Evolutionary conservation across 2,113 vertebrate genomes (phyloP).

Genomic region (Notarius lentiginosus): DNA sequence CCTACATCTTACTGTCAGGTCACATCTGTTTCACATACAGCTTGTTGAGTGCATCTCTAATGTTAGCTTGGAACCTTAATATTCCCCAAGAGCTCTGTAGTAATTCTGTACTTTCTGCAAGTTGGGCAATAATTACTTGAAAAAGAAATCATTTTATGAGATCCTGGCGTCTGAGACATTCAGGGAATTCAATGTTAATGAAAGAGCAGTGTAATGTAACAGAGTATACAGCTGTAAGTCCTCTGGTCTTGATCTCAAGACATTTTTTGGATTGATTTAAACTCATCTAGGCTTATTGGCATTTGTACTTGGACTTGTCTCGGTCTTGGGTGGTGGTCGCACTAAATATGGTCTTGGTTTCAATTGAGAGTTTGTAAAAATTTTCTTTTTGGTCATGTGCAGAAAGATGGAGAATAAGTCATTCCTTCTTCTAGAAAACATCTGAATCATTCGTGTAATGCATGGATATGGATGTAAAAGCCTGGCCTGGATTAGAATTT

Average conservation of each 20-base stretch:
- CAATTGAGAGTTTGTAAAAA: neutral
- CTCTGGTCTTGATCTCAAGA: neutral
- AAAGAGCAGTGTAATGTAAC: too few species aligned
- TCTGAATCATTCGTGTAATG: neutral
- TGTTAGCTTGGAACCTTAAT: neutral
- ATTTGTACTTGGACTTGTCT: neutral
- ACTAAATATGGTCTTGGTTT: neutral
- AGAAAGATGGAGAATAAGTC: neutral
- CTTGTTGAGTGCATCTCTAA: neutral
- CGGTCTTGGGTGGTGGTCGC: neutral
- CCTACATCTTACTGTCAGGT: slow-evolving; percentile 23
- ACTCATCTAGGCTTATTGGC: neutral
- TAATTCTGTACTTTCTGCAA: slow-evolving; percentile 1
- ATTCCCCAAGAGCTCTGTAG: neutral
- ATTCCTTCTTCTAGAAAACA: neutral
- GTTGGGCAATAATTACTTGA: slow-evolving; percentile 4
- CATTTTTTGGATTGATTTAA: neutral
- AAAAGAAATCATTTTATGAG: neutral
- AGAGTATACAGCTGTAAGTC: too few species aligned
- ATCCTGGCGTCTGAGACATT: neutral
- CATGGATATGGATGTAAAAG: neutral
- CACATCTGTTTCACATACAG: slow-evolving; percentile 5
- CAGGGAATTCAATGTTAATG: too few species aligned
- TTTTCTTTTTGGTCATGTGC: neutral
- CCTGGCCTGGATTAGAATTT: neutral